These are phyloP conservation scores for Drosophila sulfurigaster DNA, from an alignment of 1,140 invertebrate species.

Conservation along the genomic window DNA sequence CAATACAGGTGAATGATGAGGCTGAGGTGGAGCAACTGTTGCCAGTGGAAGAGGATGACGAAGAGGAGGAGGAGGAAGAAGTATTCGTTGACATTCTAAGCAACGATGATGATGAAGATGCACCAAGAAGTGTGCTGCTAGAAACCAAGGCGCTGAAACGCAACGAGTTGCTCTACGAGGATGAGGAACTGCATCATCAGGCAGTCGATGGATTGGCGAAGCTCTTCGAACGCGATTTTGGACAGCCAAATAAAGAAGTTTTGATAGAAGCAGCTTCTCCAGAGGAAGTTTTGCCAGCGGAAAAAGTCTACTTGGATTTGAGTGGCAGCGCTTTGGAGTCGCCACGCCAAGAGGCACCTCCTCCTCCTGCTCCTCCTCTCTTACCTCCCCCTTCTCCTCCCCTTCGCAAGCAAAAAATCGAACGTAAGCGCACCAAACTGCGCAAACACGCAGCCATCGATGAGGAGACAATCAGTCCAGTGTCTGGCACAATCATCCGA, in stretches of 20 bases:
- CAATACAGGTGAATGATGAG: conserved; percentile 16
- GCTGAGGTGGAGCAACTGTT: neutral
- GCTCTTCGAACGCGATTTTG: conserved; percentile 76
- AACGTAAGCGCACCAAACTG: conserved; percentile 88
- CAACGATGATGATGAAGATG: conserved; percentile 67
- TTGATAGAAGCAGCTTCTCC: neutral
- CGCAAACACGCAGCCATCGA: conserved; percentile 93
- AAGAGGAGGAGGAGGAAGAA: conserved; percentile 66
- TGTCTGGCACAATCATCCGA: conserved; percentile 97
- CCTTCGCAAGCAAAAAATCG: conserved; percentile 57
- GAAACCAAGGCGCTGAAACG: conserved; percentile 67
- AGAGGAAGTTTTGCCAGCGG: conserved; percentile 61
- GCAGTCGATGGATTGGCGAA: conserved; percentile 78
- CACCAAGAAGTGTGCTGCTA: neutral
- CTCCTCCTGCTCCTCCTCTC: conserved; percentile 76
- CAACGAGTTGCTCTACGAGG: conserved; percentile 76
- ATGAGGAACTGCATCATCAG: conserved; percentile 78
- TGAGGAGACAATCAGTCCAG: conserved; percentile 98
- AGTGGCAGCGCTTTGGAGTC: conserved; percentile 68
- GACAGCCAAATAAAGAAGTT: conserved; percentile 13
- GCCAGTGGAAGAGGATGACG: conserved; percentile 34
- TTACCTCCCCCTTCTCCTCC: conserved; percentile 58
- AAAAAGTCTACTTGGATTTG: conserved; percentile 86
- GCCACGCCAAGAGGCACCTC: conserved; percentile 48
- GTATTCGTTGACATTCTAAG: conserved; percentile 69